phyloP scores from a whole-genome alignment of 1,140 invertebrate genomes.

The Anastrepha ludens region DNA sequence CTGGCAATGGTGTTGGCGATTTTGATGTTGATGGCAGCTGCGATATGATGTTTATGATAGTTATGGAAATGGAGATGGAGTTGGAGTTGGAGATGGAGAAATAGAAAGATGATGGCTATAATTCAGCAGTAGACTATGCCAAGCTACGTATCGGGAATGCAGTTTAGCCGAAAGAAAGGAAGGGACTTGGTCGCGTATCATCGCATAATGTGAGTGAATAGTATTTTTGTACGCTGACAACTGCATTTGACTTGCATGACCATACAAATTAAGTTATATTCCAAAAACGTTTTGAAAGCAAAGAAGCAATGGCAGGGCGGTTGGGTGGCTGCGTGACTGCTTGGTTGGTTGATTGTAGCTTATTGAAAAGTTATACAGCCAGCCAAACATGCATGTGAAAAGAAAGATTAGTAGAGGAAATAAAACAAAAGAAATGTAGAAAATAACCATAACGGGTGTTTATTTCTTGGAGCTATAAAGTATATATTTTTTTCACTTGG shows the following conservation, averaged over 20 bases:
- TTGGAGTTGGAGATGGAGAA: conserved; percentile 29
- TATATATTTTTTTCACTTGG: no score
- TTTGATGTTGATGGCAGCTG: background rate
- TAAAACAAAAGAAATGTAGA: no score
- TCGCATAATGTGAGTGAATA: background rate
- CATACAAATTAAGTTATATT: conserved; percentile 40
- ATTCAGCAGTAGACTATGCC: background rate
- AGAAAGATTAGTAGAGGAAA: background rate
- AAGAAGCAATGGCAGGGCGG: no score
- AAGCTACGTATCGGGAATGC: background rate
- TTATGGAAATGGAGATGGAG: conserved; percentile 29
- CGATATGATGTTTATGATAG: conserved; percentile 19
- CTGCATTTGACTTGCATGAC: conserved; percentile 37
- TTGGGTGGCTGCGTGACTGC: background rate
- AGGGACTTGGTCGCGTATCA: background rate
- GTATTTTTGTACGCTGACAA: conserved; percentile 5
- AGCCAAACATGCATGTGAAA: background rate
- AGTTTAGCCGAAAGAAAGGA: background rate
- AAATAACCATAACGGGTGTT: no score
- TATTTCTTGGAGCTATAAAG: no score
- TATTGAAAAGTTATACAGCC: background rate
- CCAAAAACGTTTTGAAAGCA: conserved; percentile 9
- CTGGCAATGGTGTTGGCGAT: conserved; percentile 12
- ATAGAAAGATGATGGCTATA: conserved; percentile 48
- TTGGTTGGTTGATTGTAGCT: conserved; percentile 7